These are phyloP conservation scores for Synanthedon vespiformis DNA, from an alignment of 2,888 invertebrate genomes.

Conservation along the genomic window DNA sequence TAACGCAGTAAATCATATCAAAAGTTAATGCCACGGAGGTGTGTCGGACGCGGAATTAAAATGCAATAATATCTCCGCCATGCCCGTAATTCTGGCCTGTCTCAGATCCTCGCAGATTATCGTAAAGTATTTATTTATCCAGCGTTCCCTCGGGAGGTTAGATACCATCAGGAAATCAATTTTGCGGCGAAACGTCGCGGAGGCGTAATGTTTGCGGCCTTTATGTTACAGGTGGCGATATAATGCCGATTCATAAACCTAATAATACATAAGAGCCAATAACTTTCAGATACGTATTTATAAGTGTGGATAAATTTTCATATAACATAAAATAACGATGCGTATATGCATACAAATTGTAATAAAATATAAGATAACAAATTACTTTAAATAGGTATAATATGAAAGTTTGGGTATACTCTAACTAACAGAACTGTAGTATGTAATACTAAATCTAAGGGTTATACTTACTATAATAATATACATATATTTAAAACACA, in stretches of 20 bases:
- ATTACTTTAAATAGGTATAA: no score
- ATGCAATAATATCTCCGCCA: constrained; percentile 61
- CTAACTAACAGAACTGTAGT: no score
- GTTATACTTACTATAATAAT: no score
- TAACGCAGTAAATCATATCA: constrained; percentile 59
- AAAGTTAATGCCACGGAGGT: constrained; percentile 56
- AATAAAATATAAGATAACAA: no score
- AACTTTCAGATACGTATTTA: no score
- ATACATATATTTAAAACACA: no score
- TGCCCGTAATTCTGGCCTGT: constrained; percentile 58
- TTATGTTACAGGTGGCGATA: constrained; percentile 46
- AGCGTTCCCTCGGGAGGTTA: constrained; percentile 56
- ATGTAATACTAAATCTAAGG: no score
- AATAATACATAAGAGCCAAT: no score
- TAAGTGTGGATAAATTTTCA: no score
- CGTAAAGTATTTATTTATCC: constrained; percentile 68
- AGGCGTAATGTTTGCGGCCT: constrained; percentile 53
- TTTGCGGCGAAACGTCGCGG: constrained; percentile 59
- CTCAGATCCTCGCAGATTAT: constrained; percentile 60
- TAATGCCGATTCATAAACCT: constrained; percentile 5
- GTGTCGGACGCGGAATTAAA: constrained; percentile 59
- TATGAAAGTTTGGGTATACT: no score
- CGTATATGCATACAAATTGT: no score
- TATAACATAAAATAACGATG: no score
- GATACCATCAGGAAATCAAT: constrained; percentile 68